Conservation (phyloP, 2,888 invertebrate species). For the Ormyrus nitidulus region DNA sequence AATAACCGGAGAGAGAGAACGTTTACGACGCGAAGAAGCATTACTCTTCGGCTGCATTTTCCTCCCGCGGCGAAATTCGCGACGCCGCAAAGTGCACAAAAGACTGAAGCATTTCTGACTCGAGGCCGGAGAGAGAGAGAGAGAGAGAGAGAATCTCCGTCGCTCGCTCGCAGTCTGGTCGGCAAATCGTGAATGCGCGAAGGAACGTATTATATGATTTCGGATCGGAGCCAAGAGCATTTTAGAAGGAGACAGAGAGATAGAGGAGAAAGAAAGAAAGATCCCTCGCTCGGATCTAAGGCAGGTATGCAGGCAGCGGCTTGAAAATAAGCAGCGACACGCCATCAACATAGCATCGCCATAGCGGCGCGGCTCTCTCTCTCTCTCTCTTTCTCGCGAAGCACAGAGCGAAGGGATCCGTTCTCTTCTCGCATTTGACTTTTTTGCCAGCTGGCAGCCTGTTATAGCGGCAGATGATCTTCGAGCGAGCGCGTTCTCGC, state of each 20-base stretch:
- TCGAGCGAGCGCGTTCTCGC: slow-evolving; percentile 63
- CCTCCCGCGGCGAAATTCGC: not conserved
- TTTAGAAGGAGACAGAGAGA: slow-evolving; percentile 59
- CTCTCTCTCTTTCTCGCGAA: slow-evolving; percentile 10
- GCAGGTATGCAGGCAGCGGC: slow-evolving; percentile 72
- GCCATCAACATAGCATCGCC: slow-evolving; percentile 73
- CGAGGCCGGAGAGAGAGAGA: not conserved
- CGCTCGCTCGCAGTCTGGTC: not conserved
- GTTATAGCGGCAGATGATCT: slow-evolving; percentile 74
- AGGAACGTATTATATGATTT: slow-evolving; percentile 52
- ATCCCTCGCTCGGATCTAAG: slow-evolving; percentile 67
- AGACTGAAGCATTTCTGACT: slow-evolving; percentile 4
- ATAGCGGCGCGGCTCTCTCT: slow-evolving; percentile 58
- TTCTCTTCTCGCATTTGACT: slow-evolving; percentile 68
- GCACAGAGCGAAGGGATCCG: slow-evolving; percentile 49
- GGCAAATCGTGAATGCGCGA: slow-evolving; percentile 48
- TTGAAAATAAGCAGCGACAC: slow-evolving; percentile 74
- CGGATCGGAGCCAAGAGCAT: slow-evolving; percentile 70
- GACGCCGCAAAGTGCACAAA: not conserved
- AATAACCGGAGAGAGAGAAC: too few species aligned
- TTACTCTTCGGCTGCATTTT: too few species aligned
- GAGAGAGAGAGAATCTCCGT: not conserved
- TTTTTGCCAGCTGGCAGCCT: slow-evolving; percentile 75
- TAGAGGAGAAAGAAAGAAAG: slow-evolving; percentile 7
- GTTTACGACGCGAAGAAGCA: too few species aligned